Conservation (phyloP, 2,888 invertebrate genomes). For the Agrilus mali region DNA sequence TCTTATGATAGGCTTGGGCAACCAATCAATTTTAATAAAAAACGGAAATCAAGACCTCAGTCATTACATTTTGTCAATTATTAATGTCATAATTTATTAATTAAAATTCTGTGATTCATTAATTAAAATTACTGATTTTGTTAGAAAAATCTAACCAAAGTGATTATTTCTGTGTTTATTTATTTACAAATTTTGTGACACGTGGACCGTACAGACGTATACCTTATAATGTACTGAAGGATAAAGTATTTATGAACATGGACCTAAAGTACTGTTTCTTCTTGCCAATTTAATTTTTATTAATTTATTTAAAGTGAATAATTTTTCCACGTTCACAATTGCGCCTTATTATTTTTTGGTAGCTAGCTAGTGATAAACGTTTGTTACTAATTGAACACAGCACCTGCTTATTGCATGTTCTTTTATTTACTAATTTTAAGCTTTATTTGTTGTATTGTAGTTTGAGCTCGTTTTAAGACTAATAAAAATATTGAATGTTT, state of each 20-base stretch:
- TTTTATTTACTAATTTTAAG: background rate
- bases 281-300: background rate
- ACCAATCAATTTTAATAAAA: slow-evolving; percentile 1
- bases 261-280: background rate
- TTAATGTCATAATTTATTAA: slow-evolving; percentile 5
- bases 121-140: background rate
- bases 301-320: background rate
- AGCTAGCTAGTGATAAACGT: background rate
- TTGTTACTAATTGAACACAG: background rate
- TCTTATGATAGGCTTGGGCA: slow-evolving; percentile 8
- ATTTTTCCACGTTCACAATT: background rate
- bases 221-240: too few species aligned
- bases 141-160: background rate
- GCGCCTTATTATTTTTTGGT: slow-evolving; percentile 1
- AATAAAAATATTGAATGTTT: slow-evolving; percentile 7
- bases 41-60: slow-evolving; percentile 9
- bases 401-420: slow-evolving; percentile 5
- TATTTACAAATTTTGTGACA: background rate
- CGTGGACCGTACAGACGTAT: too few species aligned
- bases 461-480: background rate
- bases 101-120: slow-evolving; percentile 2
- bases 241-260: too few species aligned
- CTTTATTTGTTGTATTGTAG: too few species aligned
- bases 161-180: background rate
- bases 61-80: slow-evolving; percentile 11